These are phyloP conservation scores for Pantherophis alleghaniensis DNA, from an alignment of 2,797 vertebrate genomes.

Conservation along the genomic window DNA sequence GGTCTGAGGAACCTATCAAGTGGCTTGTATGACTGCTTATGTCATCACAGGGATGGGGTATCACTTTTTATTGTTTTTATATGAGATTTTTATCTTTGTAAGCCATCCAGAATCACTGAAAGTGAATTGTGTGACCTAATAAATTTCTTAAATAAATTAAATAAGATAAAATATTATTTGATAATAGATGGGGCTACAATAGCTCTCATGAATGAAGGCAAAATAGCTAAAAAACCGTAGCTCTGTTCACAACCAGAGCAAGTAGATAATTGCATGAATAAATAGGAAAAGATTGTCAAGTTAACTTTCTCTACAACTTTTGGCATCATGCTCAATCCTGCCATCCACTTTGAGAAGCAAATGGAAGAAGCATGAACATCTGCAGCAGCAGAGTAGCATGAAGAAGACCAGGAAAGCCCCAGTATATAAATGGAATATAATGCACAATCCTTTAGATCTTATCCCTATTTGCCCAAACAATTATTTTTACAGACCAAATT, in stretches of 20 bases:
- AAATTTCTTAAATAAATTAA: neutral
- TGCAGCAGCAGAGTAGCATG: neutral
- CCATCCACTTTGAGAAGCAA: neutral
- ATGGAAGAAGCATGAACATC: neutral
- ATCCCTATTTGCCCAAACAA: neutral
- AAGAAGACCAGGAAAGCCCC: neutral
- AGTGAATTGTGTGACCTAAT: neutral
- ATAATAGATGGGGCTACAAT: neutral
- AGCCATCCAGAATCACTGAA: neutral
- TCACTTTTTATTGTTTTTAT: neutral
- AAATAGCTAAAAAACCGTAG: neutral
- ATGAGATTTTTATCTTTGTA: neutral
- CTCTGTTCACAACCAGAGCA: neutral
- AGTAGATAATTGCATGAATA: neutral
- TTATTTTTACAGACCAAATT: neutral
- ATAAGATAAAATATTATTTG: neutral
- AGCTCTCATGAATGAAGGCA: no score
- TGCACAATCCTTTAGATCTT: neutral
- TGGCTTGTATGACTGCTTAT: neutral
- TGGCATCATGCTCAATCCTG: neutral
- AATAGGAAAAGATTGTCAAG: neutral
- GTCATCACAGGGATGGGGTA: neutral
- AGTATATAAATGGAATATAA: neutral
- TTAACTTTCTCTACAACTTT: neutral
- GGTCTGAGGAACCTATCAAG: no score